Conservation (phyloP, 1,140 invertebrate species). For the Dryas iulia region DNA sequence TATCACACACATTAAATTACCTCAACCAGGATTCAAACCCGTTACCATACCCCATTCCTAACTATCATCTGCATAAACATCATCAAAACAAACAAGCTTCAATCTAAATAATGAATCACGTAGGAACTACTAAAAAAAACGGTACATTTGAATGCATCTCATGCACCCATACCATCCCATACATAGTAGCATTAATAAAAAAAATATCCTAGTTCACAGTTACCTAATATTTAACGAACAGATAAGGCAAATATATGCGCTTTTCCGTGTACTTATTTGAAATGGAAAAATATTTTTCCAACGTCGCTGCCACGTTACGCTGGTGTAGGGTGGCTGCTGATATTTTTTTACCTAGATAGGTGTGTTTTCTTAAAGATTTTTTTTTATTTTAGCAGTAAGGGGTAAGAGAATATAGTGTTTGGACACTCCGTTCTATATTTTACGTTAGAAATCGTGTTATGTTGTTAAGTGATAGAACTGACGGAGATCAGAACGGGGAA, state of each 20-base stretch:
- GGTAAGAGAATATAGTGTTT: too few relatives aligned
- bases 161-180: too few relatives aligned
- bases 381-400: too few relatives aligned
- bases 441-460: too few relatives aligned
- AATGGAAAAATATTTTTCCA: constrained; percentile 71
- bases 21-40: too few relatives aligned
- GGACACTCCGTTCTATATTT: too few relatives aligned
- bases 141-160: background rate
- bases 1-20: too few relatives aligned
- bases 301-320: constrained; percentile 36
- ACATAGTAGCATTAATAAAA: constrained; percentile 54
- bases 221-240: constrained; percentile 69
- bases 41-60: too few relatives aligned
- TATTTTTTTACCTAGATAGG: background rate
- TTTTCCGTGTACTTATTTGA: constrained; percentile 70
- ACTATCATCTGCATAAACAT: too few relatives aligned
- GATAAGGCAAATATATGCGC: constrained; percentile 71
- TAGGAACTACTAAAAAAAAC: background rate
- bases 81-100: background rate
- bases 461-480: too few relatives aligned
- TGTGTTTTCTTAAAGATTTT: background rate
- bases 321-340: background rate
- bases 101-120: background rate
- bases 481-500: too few relatives aligned
- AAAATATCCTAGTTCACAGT: constrained; percentile 46